Conservation (phyloP, 2,113 vertebrate species). For the Zingel zingel region DNA sequence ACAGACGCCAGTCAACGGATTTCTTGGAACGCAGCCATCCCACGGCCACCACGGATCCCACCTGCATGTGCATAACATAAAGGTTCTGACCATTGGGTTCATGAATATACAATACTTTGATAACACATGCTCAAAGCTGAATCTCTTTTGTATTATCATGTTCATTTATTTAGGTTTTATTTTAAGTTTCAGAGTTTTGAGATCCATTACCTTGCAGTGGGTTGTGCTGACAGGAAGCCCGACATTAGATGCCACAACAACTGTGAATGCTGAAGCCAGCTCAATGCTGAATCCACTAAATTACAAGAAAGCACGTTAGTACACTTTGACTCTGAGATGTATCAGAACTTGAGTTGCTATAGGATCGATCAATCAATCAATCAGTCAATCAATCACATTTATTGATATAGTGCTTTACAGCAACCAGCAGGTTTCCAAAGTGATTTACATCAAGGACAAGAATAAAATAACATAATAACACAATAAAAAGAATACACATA, state of each 20-base stretch:
- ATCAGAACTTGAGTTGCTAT: neutral
- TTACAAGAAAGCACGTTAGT: constrained; percentile 11
- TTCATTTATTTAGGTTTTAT: neutral
- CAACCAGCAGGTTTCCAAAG: too few species aligned
- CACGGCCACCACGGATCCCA: constrained; percentile 95
- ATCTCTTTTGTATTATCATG: neutral
- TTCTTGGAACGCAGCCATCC: constrained; percentile 97
- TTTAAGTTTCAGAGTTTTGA: neutral
- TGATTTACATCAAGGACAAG: too few species aligned
- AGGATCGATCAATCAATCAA: too few species aligned
- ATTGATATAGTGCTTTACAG: too few species aligned
- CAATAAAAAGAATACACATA: too few species aligned
- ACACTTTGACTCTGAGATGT: neutral
- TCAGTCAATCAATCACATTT: too few species aligned
- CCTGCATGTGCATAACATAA: constrained; percentile 78
- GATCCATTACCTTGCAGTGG: constrained; percentile 92
- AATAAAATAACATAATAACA: too few species aligned
- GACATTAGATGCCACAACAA: constrained; percentile 94
- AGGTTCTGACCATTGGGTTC: neutral
- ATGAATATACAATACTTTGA: neutral
- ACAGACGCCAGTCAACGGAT: constrained; percentile 95
- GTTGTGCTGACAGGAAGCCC: constrained; percentile 98
- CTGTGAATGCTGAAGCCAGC: constrained; percentile 93
- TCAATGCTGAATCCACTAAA: constrained; percentile 97
- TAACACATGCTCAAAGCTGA: neutral